Percentiles rank a stretch among this genome's conserved stretches.
These are phyloP conservation scores for Drosophila fulvimacula DNA, from an alignment of 2,888 invertebrate genomes.

Conservation along the genomic window DNA sequence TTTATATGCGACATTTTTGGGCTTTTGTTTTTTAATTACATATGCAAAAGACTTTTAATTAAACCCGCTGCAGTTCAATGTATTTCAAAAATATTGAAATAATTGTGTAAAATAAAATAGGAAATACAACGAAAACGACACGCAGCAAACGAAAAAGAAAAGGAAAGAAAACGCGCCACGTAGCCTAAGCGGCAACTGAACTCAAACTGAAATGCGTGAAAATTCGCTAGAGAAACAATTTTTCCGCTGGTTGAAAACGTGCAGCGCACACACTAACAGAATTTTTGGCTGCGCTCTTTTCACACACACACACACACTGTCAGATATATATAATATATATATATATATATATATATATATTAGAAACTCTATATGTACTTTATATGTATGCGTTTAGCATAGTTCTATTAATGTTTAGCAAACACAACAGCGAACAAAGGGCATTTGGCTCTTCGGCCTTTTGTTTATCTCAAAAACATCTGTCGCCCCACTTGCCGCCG, in stretches of 20 bases:
- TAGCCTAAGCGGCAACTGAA: slow-evolving; percentile 68
- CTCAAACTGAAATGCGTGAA: slow-evolving; percentile 71
- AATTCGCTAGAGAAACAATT: slow-evolving; percentile 67
- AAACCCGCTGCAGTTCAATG: neutral
- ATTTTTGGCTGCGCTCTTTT: slow-evolving; percentile 25
- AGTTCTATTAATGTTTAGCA: slow-evolving; percentile 73
- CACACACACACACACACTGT: neutral
- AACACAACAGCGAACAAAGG: slow-evolving; percentile 56
- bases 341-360: neutral
- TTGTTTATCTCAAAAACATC: slow-evolving; percentile 63
- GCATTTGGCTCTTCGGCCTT: slow-evolving; percentile 39
- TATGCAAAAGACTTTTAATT: slow-evolving; percentile 31
- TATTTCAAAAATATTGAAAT: slow-evolving; percentile 6
- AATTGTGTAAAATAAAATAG: slow-evolving; percentile 4
- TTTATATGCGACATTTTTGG: slow-evolving; percentile 13
- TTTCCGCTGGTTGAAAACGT: slow-evolving; percentile 29
- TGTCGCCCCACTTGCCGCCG: slow-evolving; percentile 26
- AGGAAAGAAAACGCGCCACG: slow-evolving; percentile 53
- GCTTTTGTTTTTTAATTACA: slow-evolving; percentile 36
- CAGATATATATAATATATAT: too few relatives aligned
- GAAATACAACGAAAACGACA: slow-evolving; percentile 19
- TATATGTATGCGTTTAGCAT: slow-evolving; percentile 45
- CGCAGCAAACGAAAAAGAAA: slow-evolving; percentile 40
- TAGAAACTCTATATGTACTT: slow-evolving; percentile 43
- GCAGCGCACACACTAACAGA: slow-evolving; percentile 12